Conservation (phyloP, 2,888 invertebrate genomes). For the Notocelia uddmanniana region DNA sequence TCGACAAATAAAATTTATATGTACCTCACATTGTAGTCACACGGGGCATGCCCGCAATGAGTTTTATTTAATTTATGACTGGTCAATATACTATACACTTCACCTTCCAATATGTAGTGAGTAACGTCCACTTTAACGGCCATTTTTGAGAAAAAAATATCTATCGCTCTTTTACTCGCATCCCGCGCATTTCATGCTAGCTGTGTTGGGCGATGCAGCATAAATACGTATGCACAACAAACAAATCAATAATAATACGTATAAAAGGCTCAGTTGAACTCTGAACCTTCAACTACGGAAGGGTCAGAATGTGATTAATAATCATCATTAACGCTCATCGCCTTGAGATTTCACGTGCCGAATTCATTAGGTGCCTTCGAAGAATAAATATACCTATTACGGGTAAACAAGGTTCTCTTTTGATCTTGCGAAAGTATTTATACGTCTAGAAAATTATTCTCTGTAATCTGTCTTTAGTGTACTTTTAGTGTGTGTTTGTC, state of each 20-base stretch:
- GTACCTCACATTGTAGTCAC: no score
- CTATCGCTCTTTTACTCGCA: no score
- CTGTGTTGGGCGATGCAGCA: no score
- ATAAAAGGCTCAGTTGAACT: conserved; percentile 9
- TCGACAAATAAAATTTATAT: no score
- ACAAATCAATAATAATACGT: not conserved
- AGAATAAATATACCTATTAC: not conserved
- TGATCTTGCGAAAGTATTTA: not conserved
- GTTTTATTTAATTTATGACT: no score
- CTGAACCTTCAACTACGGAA: not conserved
- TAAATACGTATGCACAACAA: not conserved
- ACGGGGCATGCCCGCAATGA: no score
- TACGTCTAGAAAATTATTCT: not conserved
- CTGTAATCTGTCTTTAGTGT: not conserved
- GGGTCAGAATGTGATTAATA: conserved; percentile 41
- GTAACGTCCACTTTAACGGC: no score
- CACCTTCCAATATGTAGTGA: no score
- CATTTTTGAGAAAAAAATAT: no score
- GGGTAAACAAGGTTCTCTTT: not conserved
- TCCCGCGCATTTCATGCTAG: no score
- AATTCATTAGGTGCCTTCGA: conserved; percentile 20
- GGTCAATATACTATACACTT: no score
- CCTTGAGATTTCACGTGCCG: conserved; percentile 20
- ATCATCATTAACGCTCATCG: conserved; percentile 36
- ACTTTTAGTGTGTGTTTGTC: no score